Base-by-base conservation (phyloP, 2,113 vertebrate species). In the Piprites chloris region DNA sequence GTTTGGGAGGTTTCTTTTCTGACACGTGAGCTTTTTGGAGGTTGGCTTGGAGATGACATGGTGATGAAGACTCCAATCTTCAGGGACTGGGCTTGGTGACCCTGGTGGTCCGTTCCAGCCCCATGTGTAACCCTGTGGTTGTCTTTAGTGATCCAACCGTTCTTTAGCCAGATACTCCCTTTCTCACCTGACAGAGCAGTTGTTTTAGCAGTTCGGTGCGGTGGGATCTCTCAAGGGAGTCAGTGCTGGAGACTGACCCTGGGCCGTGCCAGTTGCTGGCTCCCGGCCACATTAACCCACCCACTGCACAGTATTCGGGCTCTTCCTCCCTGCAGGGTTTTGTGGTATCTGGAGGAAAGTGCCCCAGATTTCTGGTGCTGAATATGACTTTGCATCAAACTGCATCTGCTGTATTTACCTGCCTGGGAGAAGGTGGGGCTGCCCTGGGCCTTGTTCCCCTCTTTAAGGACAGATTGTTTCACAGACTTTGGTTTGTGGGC, bases 111-210 rank as follows among this genome's bases (percentile, higher is more conserved):
- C 33, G 23, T 87, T 44, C 83, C 80, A 90, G 91, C 55, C 93
- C 89, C 32, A 18, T 0, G 11, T 66, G 50, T 58, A 53, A 86
- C 61, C 92, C 90, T 63, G 5, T 86, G 96, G 93, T 85, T 95
- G 95, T 96, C 97, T 97, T 97, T 83, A 94, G 95, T 97, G 96
- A 97, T 63, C 92, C 96, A 96, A 2, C 67, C 83, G 53, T 96
- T 96, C 95, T 92, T 86, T 92, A 93, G 96, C 96, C 94, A 96
- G 92, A 91, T 41, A 22, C 74, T 92, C 87, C 78, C 87, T 73
- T 88, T 94, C 76, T 93, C 73, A 59, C 81, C 89, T 74, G 72
- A 6, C 14, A 68, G 86, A 79, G 82, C 92, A 42, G 53, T 69
- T 73, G n/a, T 80, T 94, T 65, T 33, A 52, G 90, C 52, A 67